Evolutionary conservation across 2,888 invertebrate genomes (phyloP), one percentile per base, ranked within the genome.

Genomic region (Phalangium opilio): DNA sequence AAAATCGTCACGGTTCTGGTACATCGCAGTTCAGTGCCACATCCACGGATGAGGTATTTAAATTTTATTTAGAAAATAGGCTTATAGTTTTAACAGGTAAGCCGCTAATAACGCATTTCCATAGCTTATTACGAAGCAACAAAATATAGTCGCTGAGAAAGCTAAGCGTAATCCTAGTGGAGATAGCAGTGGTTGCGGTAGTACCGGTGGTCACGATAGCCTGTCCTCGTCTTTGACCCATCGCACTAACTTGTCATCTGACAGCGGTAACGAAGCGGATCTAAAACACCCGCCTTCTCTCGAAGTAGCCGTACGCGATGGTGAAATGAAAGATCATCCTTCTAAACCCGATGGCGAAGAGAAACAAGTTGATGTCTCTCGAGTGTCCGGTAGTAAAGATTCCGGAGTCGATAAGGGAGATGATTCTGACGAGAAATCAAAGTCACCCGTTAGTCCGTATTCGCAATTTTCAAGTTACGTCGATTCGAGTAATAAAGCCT

Each of bases 1-100:
- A 53, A 44, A 50, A 51, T 36, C 40, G 53, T 27, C 53, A 53
- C 45, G 51, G 49, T 34, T 53, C 53, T 12, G 53, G 53, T n/a
- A 45, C 48, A 12, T 53, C 53, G 17, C 51, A 53, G n/a, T 46
- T 40, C 34, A 53, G 53, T 27, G 45, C 45, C 44, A 41, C 46
- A 11, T 53, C 53, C 14, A 48, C 53, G 20, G 53, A 53, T 42
- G 49, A 50, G 45, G 48, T 53, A 40, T 4, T 27, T 8, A 27
- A 27, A 27, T 27, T 27, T 27, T 27, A 7, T 8, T 27, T 27
- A 27, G 5, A 27, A 27, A 4, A 7, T 27, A 7, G 8, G 27
- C 27, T 27, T 27, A 27, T 27, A 27, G 27, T 27, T 27, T n/a
- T n/a, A n/a, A n/a, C n/a, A n/a, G n/a, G n/a, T n/a, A n/a, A n/a